These are phyloP conservation scores for Gadus macrocephalus DNA, from an alignment of 2,113 vertebrate species.

Conservation along the genomic window DNA sequence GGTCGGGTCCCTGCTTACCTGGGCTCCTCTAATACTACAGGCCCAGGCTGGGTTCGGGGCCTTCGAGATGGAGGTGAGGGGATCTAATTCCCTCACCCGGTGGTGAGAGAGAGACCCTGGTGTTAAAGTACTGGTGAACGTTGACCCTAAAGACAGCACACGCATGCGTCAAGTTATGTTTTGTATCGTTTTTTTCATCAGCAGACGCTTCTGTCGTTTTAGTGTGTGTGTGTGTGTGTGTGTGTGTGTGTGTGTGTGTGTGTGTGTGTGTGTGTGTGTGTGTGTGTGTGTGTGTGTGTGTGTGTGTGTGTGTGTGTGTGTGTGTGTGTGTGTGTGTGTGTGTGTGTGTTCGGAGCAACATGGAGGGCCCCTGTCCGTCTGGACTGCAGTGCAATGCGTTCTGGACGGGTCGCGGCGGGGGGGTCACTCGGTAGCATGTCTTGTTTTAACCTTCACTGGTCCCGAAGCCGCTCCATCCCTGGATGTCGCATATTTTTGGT, in stretches of 20 bases:
- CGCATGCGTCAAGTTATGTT: constrained; percentile 53
- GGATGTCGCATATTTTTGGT: constrained; percentile 86
- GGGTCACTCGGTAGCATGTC: constrained; percentile 83
- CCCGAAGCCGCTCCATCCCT: constrained; percentile 71
- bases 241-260: constrained; percentile 77
- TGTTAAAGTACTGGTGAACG: constrained; percentile 36
- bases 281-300: too few species aligned
- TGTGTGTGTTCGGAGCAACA: constrained; percentile 71
- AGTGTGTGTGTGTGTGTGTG: constrained; percentile 74
- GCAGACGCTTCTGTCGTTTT: constrained; percentile 69
- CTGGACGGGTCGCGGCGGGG: background rate
- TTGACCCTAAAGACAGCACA: constrained; percentile 46
- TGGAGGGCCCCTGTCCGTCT: constrained; percentile 55
- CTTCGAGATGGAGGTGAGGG: too few species aligned
- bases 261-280: constrained; percentile 71
- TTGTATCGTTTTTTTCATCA: background rate
- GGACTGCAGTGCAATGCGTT: constrained; percentile 46
- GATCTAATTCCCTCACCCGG: background rate
- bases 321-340: constrained; percentile 66
- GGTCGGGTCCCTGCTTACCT: too few species aligned
- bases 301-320: too few species aligned
- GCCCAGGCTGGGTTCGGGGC: too few species aligned
- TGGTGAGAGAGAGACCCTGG: background rate
- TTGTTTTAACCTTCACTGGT: constrained; percentile 55
- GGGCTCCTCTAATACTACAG: background rate